Base-by-base conservation (phyloP, 2,888 invertebrate species). In the Panorpa germanica region DNA sequence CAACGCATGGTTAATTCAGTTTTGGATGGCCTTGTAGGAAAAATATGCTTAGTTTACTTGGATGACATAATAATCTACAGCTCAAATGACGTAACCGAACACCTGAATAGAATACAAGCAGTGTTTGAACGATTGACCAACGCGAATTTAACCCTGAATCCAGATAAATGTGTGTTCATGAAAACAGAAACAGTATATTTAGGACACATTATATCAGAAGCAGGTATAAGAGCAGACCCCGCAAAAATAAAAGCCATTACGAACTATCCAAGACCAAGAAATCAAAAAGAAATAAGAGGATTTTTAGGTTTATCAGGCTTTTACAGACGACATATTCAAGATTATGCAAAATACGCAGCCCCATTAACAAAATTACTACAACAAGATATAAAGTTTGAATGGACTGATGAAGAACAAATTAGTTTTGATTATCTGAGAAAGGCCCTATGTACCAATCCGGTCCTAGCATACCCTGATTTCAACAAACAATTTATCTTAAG, bases 151-250 rank as follows among this genome's bases (percentile, higher is more conserved):
- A n/a, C n/a, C n/a, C n/a, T n/a, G n/a, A n/a, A n/a, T n/a, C n/a
- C n/a, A n/a, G n/a, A n/a, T n/a, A n/a, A n/a, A n/a, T n/a, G n/a
- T n/a, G n/a, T n/a, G n/a, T n/a, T n/a, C n/a, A n/a, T n/a, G n/a
- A n/a, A n/a, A n/a, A n/a, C n/a, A n/a, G n/a, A n/a, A n/a, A n/a
- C n/a, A n/a, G n/a, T n/a, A n/a, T n/a, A n/a, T n/a, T n/a, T n/a
- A n/a, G n/a, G n/a, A n/a, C n/a, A n/a, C n/a, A n/a, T n/a, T n/a
- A n/a, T n/a, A n/a, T n/a, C n/a, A n/a, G n/a, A n/a, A n/a, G n/a
- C n/a, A n/a, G n/a, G n/a, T n/a, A n/a, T 34, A 38, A 36, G 7
- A 11, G 12, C 30, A 25, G 22, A 9, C 2, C 7, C n/a, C 9
- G 5, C 9, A 5, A 22, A 30, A 22, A 11, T 24, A 3, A 15